Base-by-base conservation (phyloP, 2,888 invertebrate genomes). In the Hedya salicella region DNA sequence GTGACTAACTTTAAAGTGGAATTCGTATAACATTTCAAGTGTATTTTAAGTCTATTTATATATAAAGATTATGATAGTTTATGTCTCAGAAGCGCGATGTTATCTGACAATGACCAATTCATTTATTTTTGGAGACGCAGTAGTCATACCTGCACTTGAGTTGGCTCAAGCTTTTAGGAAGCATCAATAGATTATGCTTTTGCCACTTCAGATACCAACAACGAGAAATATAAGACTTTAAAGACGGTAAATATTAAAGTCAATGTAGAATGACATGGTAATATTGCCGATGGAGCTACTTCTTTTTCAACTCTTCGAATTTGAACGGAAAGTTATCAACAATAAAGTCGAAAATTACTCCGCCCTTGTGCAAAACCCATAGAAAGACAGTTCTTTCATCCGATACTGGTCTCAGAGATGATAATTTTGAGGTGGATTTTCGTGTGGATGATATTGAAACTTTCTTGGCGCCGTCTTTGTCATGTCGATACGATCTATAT, bases 401-500 rank as follows among this genome's bases (percentile, higher is more conserved):
- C 25, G 19, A 83, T 73, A 75, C 25, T 74, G 53, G 48, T 69
- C 72, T 71, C 21, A 73, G 68, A 39, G 0, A 0, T 0, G 0
- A n/a, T 25, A n/a, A 0, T 1, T 0, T 63, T 79, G 79, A 67
- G 71, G 79, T 76, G 68, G 60, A 71, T 60, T 71, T 73, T 82
- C 3, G 56, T 60, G 2, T 56, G 63, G 13, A 6, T 3, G 62
- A 0, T 36, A 44, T 16, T 62, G 53, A 40, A 77, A 79, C 72
- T 82, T 81, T 83, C 78, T 73, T 88, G 90, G 92, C 92, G 92
- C 92, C 90, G 86, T 81, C 91, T 89, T 90, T 91, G 91, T 91
- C 91, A 91, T 91, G 86, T 82, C 86, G 91, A 91, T 92, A 86
- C 83, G 75, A 92, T 92, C 91, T 88, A 86, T 88, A 88, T 92